phyloP scores from a whole-genome alignment of 2,888 invertebrate genomes.

The Elmis aenea region DNA sequence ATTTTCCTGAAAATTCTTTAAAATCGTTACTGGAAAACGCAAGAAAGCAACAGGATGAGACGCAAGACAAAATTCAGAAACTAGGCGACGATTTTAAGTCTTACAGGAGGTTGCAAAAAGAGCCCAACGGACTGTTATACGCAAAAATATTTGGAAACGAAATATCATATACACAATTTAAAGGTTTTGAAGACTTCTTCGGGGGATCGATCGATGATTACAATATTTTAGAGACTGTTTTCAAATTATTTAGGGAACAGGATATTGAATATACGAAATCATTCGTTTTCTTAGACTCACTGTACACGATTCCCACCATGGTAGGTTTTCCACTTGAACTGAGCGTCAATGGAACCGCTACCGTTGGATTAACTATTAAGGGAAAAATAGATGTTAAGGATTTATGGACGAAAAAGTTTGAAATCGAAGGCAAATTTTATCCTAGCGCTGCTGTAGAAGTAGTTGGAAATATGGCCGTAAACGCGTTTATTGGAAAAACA shows the following conservation, averaged over 20 bases:
- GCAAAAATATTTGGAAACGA: slow-evolving; percentile 30
- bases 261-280: slow-evolving; percentile 26
- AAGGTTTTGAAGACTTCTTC: slow-evolving; percentile 16
- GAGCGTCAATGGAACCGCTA: slow-evolving; percentile 24
- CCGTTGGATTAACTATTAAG: slow-evolving; percentile 23
- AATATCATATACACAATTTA: slow-evolving; percentile 22
- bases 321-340: slow-evolving; percentile 27
- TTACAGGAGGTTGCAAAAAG: slow-evolving; percentile 15
- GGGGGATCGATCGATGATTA: slow-evolving; percentile 12
- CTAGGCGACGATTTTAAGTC: slow-evolving; percentile 16
- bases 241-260: slow-evolving; percentile 21
- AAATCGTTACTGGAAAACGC: slow-evolving; percentile 17
- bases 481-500: slow-evolving; percentile 17
- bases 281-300: slow-evolving; percentile 24
- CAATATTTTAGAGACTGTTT: slow-evolving; percentile 17
- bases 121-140: slow-evolving; percentile 23
- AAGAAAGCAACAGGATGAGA: slow-evolving; percentile 9
- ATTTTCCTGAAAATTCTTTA: slow-evolving; percentile 27
- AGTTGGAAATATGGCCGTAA: slow-evolving; percentile 22
- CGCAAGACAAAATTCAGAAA: slow-evolving; percentile 12
- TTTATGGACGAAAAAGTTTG: slow-evolving; percentile 22
- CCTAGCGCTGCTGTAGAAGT: slow-evolving; percentile 25
- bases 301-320: slow-evolving; percentile 25
- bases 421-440: slow-evolving; percentile 25
- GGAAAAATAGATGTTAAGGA: slow-evolving; percentile 25